Evolutionary conservation across 2,888 invertebrate genomes (phyloP).

Genomic region (Plagodis dolabraria): DNA sequence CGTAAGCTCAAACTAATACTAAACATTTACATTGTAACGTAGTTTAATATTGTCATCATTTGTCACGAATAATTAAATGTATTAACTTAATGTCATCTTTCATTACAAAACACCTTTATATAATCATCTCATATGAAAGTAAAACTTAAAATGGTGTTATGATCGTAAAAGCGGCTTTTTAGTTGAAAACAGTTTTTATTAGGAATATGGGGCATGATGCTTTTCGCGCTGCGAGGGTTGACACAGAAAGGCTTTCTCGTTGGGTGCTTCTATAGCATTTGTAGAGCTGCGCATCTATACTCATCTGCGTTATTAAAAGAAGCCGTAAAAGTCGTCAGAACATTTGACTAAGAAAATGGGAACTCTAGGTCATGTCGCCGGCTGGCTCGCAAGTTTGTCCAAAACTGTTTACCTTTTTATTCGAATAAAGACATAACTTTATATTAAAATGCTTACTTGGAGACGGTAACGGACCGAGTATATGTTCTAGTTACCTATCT

Average conservation of each 20-base stretch:
- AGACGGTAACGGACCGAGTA: not conserved
- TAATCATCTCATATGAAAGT: too few relatives aligned
- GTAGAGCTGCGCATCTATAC: slow-evolving; percentile 37
- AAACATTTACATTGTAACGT: slow-evolving; percentile 65
- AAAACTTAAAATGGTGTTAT: not conserved
- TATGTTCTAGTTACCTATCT: slow-evolving; percentile 4
- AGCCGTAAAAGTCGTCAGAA: slow-evolving; percentile 35
- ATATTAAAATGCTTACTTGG: slow-evolving; percentile 6
- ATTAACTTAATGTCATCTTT: slow-evolving; percentile 55
- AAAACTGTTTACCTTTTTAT: slow-evolving; percentile 12
- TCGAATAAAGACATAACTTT: not conserved
- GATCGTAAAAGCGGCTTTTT: slow-evolving; percentile 46
- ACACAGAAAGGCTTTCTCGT: slow-evolving; percentile 76
- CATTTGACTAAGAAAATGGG: slow-evolving; percentile 31
- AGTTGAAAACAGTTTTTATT: slow-evolving; percentile 66
- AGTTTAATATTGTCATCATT: slow-evolving; percentile 73
- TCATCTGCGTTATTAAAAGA: slow-evolving; percentile 63
- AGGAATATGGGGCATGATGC: slow-evolving; percentile 72
- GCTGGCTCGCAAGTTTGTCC: slow-evolving; percentile 14
- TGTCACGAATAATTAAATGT: slow-evolving; percentile 80
- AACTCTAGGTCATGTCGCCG: slow-evolving; percentile 17
- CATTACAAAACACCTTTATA: slow-evolving; percentile 36
- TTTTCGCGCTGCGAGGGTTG: slow-evolving; percentile 60
- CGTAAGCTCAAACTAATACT: slow-evolving; percentile 77
- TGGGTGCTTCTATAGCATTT: slow-evolving; percentile 48